Evolutionary conservation across 2,797 vertebrate genomes (phyloP).

Genomic region (Leuciscus waleckii): DNA sequence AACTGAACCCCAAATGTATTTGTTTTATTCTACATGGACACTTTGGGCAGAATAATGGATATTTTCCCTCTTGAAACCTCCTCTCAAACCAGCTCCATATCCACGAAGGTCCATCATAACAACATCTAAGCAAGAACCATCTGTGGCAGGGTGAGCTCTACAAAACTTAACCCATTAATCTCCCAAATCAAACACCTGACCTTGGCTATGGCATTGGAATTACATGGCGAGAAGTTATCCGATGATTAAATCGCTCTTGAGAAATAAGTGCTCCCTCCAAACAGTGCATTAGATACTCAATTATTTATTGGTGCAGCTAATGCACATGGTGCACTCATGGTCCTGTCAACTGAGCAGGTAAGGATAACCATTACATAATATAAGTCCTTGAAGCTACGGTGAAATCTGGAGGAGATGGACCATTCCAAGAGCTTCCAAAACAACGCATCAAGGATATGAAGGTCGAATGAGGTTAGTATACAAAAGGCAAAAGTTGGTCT

Average conservation of each 20-base stretch:
- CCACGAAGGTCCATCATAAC: not conserved
- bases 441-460: not conserved
- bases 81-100: not conserved
- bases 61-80: not conserved
- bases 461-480: not conserved
- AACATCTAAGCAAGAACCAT: conserved; percentile 23
- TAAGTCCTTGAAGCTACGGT: not conserved
- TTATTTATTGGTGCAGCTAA: conserved; percentile 58
- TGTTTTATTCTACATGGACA: not conserved
- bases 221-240: conserved; percentile 50
- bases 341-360: conserved; percentile 18
- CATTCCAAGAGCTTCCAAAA: not conserved
- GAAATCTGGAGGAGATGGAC: conserved; percentile 4
- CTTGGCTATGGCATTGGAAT: conserved; percentile 39
- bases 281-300: conserved; percentile 60
- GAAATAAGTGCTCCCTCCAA: conserved; percentile 63
- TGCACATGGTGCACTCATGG: conserved; percentile 40
- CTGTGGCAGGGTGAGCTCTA: not conserved
- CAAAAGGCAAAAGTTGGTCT: not conserved
- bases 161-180: conserved; percentile 50
- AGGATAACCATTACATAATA: conserved; percentile 39
- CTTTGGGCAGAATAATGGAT: not conserved
- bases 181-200: conserved; percentile 42
- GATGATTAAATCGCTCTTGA: conserved; percentile 67
- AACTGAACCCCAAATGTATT: conserved; percentile 4